Percentiles rank a stretch among this genome's conserved stretches.
phyloP scores from a whole-genome alignment of 2,113 vertebrate genomes.

The Anoplopoma fimbria region DNA sequence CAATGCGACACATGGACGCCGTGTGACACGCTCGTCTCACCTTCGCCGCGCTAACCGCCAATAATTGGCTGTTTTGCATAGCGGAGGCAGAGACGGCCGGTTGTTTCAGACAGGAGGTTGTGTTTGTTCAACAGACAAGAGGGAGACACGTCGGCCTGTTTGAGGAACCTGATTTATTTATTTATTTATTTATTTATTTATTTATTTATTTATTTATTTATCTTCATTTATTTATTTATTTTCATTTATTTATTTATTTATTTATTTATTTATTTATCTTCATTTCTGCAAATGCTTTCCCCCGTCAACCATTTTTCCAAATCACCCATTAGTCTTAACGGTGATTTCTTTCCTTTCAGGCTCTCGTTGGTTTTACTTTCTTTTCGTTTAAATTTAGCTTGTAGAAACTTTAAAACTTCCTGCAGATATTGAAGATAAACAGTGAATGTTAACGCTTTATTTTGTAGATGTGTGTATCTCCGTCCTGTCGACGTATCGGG shows the following conservation, averaged over 20 bases:
- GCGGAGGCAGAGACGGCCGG: background rate
- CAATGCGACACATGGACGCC: slow-evolving; percentile 50
- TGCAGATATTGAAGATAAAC: too few species aligned
- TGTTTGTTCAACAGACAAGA: slow-evolving; percentile 12
- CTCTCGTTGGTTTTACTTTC: too few species aligned
- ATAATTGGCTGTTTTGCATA: slow-evolving; percentile 59
- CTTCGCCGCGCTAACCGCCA: background rate
- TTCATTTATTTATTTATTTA: too few species aligned
- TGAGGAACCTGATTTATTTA: too few species aligned
- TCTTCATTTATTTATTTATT: too few species aligned
- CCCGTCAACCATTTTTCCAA: background rate
- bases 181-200: too few species aligned
- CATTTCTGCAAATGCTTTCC: background rate
- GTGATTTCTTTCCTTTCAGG: too few species aligned
- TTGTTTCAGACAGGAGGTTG: slow-evolving; percentile 8
- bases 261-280: too few species aligned
- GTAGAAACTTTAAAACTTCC: too few species aligned
- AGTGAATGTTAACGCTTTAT: background rate
- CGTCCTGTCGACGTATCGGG: background rate
- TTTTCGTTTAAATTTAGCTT: too few species aligned
- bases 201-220: too few species aligned
- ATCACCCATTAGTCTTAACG: background rate
- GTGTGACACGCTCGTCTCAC: slow-evolving; percentile 45
- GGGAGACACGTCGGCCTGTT: background rate
- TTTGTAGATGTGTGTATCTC: background rate